Evolutionary conservation across 1,140 invertebrate species (phyloP), one percentile per base, ranked within the genome.

Genomic region (Zaprionus lachaisei): DNA sequence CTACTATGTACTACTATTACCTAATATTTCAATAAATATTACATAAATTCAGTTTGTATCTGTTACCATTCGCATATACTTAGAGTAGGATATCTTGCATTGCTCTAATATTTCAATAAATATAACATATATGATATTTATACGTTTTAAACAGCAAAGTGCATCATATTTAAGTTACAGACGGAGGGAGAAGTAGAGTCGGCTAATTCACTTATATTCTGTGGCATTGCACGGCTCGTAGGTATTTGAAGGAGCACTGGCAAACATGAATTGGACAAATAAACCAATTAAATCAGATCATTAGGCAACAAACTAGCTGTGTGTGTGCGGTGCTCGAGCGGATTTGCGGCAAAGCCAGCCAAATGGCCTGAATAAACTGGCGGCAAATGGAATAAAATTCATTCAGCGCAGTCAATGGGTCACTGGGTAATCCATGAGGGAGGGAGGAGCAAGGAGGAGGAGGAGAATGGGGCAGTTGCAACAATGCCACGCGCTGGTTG

Each of bases 281-380:
- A 75, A 67, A 79, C 51, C 81, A 74, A 64, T 58, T 75, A 85
- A 80, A 84, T 81, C 73, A 80, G 77, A 83, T 83, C 81, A 83
- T 80, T 83, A 83, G 56, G 55, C 81, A 56, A 44, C 58, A 41
- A 51, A 49, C 54, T 47, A 54, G 17, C 31, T 58, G 60, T 31
- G 54, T 28, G 54, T 31, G 54, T 22, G 63, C 20, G 20, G 4
- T 20, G 75, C 79, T 69, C 67, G 49, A 76, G 64, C 67, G 83
- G 79, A 79, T 86, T 85, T 86, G 62, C 69, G 55, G 78, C 63
- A 72, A 51, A 70, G 58, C 28, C 41, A 17, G 37, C 55, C 67
- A 70, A 81, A 79, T 85, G 71, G 58, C 49, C 68, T 77, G 72
- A 77, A 80, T 73, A 78, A 87, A 80, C 75, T 82, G 64, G 38